These are phyloP conservation scores for Melanotus villosus DNA, from an alignment of 2,888 invertebrate species.

Conservation along the genomic window DNA sequence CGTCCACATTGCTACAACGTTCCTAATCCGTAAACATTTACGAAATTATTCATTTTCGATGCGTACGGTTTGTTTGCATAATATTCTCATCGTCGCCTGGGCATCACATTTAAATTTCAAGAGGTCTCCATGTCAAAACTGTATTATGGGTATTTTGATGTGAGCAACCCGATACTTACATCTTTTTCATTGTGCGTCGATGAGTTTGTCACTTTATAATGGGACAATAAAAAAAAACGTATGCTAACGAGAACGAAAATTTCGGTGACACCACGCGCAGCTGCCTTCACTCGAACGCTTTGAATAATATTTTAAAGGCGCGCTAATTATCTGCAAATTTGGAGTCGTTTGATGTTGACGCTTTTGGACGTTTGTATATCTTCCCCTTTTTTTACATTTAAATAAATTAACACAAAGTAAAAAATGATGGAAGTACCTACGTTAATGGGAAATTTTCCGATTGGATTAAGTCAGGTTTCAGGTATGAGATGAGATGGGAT, in stretches of 20 bases:
- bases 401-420: neutral
- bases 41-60: conserved; percentile 29
- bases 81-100: conserved; percentile 30
- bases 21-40: conserved; percentile 22
- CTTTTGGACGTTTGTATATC: conserved; percentile 1
- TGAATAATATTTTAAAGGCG: conserved; percentile 34
- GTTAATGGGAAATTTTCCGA: too few species aligned
- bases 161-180: conserved; percentile 53
- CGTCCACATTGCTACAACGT: conserved; percentile 28
- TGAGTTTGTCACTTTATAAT: conserved; percentile 46
- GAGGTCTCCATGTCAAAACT: conserved; percentile 50
- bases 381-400: conserved; percentile 1
- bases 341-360: conserved; percentile 21
- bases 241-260: conserved; percentile 50
- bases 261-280: conserved; percentile 39
- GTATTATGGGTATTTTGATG: conserved; percentile 50
- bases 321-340: conserved; percentile 43
- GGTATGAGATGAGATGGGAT: too few species aligned
- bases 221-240: conserved; percentile 45
- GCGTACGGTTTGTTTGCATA: conserved; percentile 38
- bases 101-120: conserved; percentile 47
- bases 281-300: conserved; percentile 38
- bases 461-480: too few species aligned
- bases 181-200: conserved; percentile 45
- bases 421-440: too few species aligned